Evolutionary conservation across 64 coral and sea anemone species (phyloP).

Genomic region (Anthopleura sola): DNA sequence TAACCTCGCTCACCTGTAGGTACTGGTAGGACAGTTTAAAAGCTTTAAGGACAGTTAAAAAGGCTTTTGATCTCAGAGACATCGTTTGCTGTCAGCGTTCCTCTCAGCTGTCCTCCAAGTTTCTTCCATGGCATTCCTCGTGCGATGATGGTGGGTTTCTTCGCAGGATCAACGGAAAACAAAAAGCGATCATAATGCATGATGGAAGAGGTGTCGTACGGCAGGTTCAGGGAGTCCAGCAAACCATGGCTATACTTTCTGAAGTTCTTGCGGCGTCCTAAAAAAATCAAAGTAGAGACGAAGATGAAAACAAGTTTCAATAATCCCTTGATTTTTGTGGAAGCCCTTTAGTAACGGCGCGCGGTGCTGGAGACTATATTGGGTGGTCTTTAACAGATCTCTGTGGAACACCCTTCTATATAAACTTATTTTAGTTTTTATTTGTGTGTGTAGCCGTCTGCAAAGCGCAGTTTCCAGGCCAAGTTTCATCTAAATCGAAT

Average conservation of each 20-base stretch:
- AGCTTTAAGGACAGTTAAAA: constrained; percentile 38
- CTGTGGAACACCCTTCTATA: no score
- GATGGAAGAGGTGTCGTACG: constrained; percentile 66
- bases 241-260: constrained; percentile 71
- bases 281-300: neutral
- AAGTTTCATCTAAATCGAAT: no score
- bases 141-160: constrained; percentile 63
- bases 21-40: neutral
- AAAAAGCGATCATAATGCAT: constrained; percentile 89
- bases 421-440: no score
- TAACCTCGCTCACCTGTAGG: no score
- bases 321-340: no score
- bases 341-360: no score
- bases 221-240: constrained; percentile 41
- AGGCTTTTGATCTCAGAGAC: constrained; percentile 52
- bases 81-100: constrained; percentile 59
- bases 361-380: no score
- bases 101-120: constrained; percentile 73
- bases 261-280: constrained; percentile 65
- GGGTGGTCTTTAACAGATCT: no score
- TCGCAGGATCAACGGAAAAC: constrained; percentile 32
- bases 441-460: no score
- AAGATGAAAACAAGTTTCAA: no score
- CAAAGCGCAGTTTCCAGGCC: no score
- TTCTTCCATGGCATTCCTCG: constrained; percentile 43